phyloP scores from a whole-genome alignment of 2,797 vertebrate genomes.

The Phoebastria nigripes region DNA sequence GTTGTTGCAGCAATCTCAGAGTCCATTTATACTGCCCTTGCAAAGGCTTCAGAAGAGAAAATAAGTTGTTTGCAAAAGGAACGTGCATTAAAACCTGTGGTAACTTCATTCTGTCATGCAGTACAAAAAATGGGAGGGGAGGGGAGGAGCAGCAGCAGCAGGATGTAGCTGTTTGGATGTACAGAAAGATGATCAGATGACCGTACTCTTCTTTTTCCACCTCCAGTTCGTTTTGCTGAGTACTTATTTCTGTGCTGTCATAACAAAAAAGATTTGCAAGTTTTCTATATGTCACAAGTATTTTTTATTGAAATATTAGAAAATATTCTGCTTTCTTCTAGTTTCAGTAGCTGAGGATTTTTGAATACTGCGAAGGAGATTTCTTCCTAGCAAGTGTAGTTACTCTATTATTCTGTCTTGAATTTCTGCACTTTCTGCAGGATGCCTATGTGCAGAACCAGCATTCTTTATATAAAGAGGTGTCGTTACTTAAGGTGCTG shows the following conservation, averaged over 20 bases:
- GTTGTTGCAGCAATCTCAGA: neutral
- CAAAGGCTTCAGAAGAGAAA: neutral
- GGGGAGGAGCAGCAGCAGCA: neutral
- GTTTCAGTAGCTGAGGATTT: neutral
- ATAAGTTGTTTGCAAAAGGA: neutral
- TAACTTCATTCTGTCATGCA: neutral
- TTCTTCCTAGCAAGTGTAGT: neutral
- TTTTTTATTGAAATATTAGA: neutral
- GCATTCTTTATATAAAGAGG: neutral
- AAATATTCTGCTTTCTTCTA: neutral
- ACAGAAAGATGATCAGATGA: neutral
- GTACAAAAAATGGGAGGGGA: neutral
- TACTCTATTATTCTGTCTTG: neutral
- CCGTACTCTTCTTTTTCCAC: neutral
- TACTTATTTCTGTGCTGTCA: neutral
- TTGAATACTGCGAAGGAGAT: neutral
- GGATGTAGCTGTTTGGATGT: neutral
- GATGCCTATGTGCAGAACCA: neutral
- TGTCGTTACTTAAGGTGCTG: neutral
- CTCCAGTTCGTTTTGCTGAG: neutral
- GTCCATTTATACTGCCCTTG: neutral
- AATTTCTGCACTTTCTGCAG: neutral
- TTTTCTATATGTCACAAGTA: neutral
- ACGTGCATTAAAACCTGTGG: neutral
- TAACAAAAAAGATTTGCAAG: neutral